Evolutionary conservation across 2,888 invertebrate species (phyloP).

Genomic region (Chymomyza amoena): DNA sequence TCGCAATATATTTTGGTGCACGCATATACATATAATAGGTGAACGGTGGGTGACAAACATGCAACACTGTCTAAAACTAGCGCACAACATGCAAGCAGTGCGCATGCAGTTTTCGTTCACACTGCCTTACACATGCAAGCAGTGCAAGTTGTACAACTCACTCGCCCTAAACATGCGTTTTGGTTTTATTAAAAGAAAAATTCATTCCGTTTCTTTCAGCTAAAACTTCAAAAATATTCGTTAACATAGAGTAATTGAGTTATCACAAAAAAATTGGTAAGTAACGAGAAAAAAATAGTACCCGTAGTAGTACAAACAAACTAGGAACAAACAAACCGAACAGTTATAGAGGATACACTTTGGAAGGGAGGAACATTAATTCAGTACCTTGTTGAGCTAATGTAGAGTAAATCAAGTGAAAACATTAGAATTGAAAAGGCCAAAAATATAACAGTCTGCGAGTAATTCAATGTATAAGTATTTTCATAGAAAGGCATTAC

Average conservation of each 20-base stretch:
- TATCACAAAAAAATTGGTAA: constrained; percentile 29
- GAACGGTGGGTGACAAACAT: constrained; percentile 23
- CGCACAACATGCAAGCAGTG: constrained; percentile 40
- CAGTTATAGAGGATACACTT: constrained; percentile 36
- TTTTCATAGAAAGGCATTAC: constrained; percentile 16
- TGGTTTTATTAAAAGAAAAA: too few species aligned
- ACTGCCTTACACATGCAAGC: not conserved
- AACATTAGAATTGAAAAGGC: constrained; percentile 80
- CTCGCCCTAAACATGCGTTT: too few species aligned
- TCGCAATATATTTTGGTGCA: constrained; percentile 16
- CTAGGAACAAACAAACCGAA: constrained; percentile 61
- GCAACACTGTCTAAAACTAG: constrained; percentile 17
- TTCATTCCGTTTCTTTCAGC: too few species aligned
- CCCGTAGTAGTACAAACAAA: constrained; percentile 5
- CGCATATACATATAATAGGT: too few species aligned
- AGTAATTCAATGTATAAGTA: constrained; percentile 60
- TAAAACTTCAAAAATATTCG: constrained; percentile 3
- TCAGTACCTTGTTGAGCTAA: constrained; percentile 79
- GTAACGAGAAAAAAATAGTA: constrained; percentile 41
- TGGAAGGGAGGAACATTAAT: not conserved
- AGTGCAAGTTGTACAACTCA: not conserved
- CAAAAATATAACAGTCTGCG: constrained; percentile 80
- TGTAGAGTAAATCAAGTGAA: constrained; percentile 80
- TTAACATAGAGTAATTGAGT: constrained; percentile 21
- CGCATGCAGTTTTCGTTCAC: not conserved